Conservation (phyloP, 2,797 vertebrate species). For the Clarias platycephalus region DNA sequence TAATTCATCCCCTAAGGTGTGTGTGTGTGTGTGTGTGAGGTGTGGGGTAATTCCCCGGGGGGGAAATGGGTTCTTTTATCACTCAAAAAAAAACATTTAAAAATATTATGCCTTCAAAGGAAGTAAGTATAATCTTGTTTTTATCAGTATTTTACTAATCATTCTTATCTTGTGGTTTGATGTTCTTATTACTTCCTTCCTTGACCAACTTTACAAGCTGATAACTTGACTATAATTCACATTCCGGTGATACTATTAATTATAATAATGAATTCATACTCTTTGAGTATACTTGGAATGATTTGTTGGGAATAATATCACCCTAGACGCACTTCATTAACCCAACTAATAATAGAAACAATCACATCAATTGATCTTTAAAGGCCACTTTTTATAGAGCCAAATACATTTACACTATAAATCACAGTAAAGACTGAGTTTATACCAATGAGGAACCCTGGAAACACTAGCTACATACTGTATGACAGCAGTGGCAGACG, state of each 20-base stretch:
- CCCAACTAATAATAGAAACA: not conserved
- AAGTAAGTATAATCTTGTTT: not conserved
- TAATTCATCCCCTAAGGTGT: not conserved
- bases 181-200: not conserved
- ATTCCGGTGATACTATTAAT: not conserved
- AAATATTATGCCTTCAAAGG: not conserved
- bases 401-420: not conserved
- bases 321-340: not conserved
- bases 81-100: not conserved
- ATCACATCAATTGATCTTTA: not conserved
- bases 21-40: not conserved
- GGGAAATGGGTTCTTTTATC: not conserved
- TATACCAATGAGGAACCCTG: too few relatives aligned
- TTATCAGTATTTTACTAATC: not conserved
- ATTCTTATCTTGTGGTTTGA: not conserved
- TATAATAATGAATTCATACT: not conserved
- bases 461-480: too few relatives aligned
- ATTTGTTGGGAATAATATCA: not conserved
- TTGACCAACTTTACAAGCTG: not conserved
- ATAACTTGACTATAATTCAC: not conserved
- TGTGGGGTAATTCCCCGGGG: slow-evolving; percentile 21
- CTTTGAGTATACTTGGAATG: not conserved
- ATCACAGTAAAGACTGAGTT: not conserved
- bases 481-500: too few relatives aligned
- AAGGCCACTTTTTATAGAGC: not conserved